Percentiles rank a stretch among this genome's conserved stretches.
Evolutionary conservation across 2,113 vertebrate species (phyloP).

Genomic region (Actinemys pallida): DNA sequence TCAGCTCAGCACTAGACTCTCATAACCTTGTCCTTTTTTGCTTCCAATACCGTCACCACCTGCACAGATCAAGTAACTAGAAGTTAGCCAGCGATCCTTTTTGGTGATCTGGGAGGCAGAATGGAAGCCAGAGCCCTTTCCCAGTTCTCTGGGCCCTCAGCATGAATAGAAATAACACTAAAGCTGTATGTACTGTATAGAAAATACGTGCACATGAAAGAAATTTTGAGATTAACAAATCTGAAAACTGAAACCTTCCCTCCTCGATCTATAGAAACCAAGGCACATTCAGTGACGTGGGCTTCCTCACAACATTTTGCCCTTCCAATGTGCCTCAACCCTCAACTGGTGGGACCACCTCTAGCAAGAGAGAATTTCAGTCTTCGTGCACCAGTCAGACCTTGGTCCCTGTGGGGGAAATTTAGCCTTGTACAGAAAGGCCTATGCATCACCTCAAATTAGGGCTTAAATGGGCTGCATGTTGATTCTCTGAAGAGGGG

Average conservation of each 20-base stretch:
- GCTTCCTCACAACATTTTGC: not conserved
- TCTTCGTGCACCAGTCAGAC: not conserved
- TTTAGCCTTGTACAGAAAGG: not conserved
- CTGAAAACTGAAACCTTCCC: not conserved
- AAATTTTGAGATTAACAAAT: rapidly evolving
- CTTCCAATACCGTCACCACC: not conserved
- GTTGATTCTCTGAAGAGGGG: not conserved
- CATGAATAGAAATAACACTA: not conserved
- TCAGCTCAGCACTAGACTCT: not conserved
- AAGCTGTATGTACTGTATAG: not conserved
- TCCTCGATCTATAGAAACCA: not conserved
- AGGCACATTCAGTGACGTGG: not conserved
- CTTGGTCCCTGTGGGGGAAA: not conserved
- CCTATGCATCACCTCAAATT: not conserved
- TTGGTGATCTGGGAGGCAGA: not conserved
- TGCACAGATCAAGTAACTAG: not conserved
- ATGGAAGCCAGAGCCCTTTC: not conserved
- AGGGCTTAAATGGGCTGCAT: not conserved
- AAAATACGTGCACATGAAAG: not conserved
- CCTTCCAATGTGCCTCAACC: not conserved
- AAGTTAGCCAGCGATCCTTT: not conserved
- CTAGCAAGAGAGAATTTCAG: not conserved
- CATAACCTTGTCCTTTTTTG: not conserved
- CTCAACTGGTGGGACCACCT: not conserved
- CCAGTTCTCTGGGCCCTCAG: not conserved